Evolutionary conservation across 2,888 invertebrate species (phyloP).

Genomic region (Heteropelma amictum): DNA sequence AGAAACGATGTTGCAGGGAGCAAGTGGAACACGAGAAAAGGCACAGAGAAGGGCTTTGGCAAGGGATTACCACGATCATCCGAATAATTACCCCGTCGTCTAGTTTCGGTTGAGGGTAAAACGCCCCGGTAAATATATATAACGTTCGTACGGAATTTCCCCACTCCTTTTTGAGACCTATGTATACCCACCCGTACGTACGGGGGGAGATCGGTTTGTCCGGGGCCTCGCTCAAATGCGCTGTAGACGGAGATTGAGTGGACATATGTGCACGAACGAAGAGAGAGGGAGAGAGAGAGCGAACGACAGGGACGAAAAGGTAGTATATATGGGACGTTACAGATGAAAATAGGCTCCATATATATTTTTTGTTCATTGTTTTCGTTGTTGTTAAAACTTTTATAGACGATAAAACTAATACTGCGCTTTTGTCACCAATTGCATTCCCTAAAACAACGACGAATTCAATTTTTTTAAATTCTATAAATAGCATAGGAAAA

Average conservation of each 20-base stretch:
- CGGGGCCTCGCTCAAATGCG: not conserved
- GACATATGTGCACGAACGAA: constrained; percentile 37
- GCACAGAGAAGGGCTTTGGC: constrained; percentile 53
- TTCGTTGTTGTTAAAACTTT: too few species aligned
- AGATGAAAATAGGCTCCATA: not conserved
- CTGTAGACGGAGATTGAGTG: constrained; percentile 41
- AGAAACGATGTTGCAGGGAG: not conserved
- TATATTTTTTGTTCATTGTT: too few species aligned
- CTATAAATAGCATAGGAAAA: too few species aligned
- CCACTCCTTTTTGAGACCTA: not conserved
- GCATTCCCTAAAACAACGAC: too few species aligned
- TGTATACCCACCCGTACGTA: not conserved
- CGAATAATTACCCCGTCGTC: constrained; percentile 72
- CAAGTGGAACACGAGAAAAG: constrained; percentile 6
- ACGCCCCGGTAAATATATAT: constrained; percentile 66
- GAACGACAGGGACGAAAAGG: not conserved
- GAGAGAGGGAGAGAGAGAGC: constrained; percentile 2
- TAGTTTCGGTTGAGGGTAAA: constrained; percentile 60
- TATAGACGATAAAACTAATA: too few species aligned
- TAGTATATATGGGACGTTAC: too few species aligned
- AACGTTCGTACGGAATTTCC: constrained; percentile 53
- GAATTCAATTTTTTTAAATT: too few species aligned
- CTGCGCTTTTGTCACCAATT: too few species aligned
- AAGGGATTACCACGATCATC: constrained; percentile 73
- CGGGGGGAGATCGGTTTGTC: constrained; percentile 1